Evolutionary conservation across 2,797 vertebrate genomes (phyloP).

Genomic region (Ibycter americanus): DNA sequence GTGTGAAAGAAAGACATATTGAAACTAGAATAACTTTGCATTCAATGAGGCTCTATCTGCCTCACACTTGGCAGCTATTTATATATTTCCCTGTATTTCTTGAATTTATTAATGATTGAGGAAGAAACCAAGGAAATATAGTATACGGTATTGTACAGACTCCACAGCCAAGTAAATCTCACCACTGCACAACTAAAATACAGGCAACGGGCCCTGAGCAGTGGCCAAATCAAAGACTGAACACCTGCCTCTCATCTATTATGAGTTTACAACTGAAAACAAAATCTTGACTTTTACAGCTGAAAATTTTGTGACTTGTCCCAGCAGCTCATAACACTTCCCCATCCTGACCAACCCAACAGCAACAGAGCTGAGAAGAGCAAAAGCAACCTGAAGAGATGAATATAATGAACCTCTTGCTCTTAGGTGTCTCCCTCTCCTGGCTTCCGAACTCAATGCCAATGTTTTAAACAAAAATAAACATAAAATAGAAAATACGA

Average conservation of each 20-base stretch:
- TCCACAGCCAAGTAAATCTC: slow-evolving; percentile 12
- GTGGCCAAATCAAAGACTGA: slow-evolving; percentile 61
- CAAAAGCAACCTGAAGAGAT: background rate
- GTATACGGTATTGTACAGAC: background rate
- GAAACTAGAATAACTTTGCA: slow-evolving; percentile 8
- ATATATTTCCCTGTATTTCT: slow-evolving; percentile 41
- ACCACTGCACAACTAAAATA: slow-evolving; percentile 40
- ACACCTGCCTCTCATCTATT: slow-evolving; percentile 71
- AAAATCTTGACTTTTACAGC: slow-evolving; percentile 58
- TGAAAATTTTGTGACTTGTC: background rate
- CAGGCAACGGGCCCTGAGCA: slow-evolving; percentile 51
- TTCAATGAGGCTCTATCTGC: background rate
- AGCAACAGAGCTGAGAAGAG: background rate
- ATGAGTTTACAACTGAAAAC: slow-evolving; percentile 65
- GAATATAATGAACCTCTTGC: background rate
- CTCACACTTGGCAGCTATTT: slow-evolving; percentile 32
- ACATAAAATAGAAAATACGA: slow-evolving; percentile 28
- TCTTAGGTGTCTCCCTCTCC: slow-evolving; percentile 37
- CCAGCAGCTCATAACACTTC: background rate
- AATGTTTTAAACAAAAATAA: slow-evolving; percentile 53
- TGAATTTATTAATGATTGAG: background rate
- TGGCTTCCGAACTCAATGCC: slow-evolving; percentile 39
- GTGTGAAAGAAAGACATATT: slow-evolving; percentile 11
- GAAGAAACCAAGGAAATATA: background rate
- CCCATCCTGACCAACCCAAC: background rate